These are phyloP conservation scores for Ardeotis arabs DNA, from an alignment of 2,113 vertebrate genomes.

Conservation along the genomic window DNA sequence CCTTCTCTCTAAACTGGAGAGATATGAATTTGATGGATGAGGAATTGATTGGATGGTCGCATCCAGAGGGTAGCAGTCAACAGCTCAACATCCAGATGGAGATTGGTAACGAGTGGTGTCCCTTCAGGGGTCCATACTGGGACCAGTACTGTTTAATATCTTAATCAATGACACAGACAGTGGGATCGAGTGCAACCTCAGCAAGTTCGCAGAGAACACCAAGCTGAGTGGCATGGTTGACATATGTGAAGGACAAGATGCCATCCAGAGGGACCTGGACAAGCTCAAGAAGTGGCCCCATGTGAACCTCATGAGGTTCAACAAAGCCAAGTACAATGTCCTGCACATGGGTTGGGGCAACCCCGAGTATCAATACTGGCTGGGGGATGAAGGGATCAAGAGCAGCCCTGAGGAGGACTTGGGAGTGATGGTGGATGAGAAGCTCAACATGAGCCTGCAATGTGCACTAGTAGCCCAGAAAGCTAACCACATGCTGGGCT, in stretches of 20 bases:
- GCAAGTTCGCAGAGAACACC: not conserved
- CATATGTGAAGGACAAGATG: not conserved
- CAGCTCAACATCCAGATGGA: not conserved
- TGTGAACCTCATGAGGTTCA: not conserved
- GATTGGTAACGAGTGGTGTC: not conserved
- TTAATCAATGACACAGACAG: not conserved
- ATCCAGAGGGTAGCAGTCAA: not conserved
- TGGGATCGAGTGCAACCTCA: not conserved
- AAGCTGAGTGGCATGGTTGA: not conserved
- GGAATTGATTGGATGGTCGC: not conserved
- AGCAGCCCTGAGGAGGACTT: not conserved
- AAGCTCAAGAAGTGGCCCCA: no score
- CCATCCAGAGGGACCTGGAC: no score
- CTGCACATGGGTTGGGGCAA: not conserved
- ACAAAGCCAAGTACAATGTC: not conserved
- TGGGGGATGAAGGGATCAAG: not conserved
- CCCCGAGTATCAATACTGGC: not conserved
- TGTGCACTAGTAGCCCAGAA: not conserved
- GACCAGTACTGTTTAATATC: not conserved
- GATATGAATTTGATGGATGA: not conserved
- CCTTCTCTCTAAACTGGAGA: not conserved
- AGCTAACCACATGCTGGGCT: no score
- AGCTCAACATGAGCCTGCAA: not conserved
- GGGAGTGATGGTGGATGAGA: no score
- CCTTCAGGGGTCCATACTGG: not conserved